Evolutionary conservation across 1,140 invertebrate genomes (phyloP), one percentile per base, ranked within the genome.

Genomic region (Mya arenaria): DNA sequence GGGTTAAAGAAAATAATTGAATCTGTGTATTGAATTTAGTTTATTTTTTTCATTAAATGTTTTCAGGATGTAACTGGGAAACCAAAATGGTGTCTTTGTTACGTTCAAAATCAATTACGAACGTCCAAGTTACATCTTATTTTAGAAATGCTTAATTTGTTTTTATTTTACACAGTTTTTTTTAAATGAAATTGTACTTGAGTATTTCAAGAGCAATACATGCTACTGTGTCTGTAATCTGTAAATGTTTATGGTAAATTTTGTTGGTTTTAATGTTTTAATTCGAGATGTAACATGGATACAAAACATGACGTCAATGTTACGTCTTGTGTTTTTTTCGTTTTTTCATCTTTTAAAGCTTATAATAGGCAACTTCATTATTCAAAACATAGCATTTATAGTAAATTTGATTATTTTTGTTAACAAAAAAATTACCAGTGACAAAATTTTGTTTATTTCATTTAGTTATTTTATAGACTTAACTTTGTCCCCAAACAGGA

Each of bases 271-370:
- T 60, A 60, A 60, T 60, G 28, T 60, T 60, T 60, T 60, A 25
- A 60, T 60, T 60, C 10, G 56, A 60, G 56, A 60, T 60, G 56
- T 60, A 60, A 60, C 56, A 60, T 60, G 56, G 56, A 60, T 60
- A 60, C 56, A 19, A 60, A 60, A 60, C 25, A 60, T 23, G 56
- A 60, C 25, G 56, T 30, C 56, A 60, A 15, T 60, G 56, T 60
- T 60, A 60, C 56, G 25, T 60, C 56, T 60, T 60, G 56, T 10
- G 10, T 60, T 60, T 60, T 60, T 25, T 60, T 60, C 56, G 13
- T 60, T 13, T 60, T 60, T 60, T 60, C 56, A 60, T 60, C 25
- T 10, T 60, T 60, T 60, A 48, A 60, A 60, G 56, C 56, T 60
- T 19, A 25, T 15, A 19, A 60, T 30, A 25, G 56, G 25, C 28